phyloP scores from a whole-genome alignment of 2,113 vertebrate species.

The Oreochromis tanganicae region DNA sequence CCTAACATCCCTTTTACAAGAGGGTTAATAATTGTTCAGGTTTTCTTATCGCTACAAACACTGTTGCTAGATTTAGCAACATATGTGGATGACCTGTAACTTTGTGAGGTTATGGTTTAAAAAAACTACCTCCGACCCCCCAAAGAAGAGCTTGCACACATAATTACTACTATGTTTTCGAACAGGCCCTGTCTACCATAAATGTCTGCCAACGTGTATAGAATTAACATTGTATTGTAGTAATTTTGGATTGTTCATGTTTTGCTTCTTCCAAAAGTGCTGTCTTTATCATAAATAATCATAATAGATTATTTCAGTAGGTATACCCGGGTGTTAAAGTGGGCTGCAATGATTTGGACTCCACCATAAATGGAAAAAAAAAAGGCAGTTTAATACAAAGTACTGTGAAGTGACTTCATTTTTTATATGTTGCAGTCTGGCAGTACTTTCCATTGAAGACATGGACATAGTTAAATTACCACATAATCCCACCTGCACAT shows the following conservation, averaged over 20 bases:
- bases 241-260: not conserved
- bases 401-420: not conserved
- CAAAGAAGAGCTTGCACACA: not conserved
- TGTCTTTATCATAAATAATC: not conserved
- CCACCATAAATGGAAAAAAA: not conserved
- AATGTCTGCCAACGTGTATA: too few species aligned
- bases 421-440: not conserved
- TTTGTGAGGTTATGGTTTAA: not conserved
- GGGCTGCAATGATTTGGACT: not conserved
- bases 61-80: not conserved
- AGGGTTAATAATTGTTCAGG: not conserved
- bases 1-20: not conserved
- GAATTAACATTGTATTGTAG: not conserved
- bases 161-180: fast-evolving
- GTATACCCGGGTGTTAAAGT: not conserved
- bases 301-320: not conserved
- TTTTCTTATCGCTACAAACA: not conserved
- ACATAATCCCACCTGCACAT: not conserved
- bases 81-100: not conserved
- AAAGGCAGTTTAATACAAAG: not conserved
- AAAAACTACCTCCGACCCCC: not conserved
- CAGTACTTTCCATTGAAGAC: not conserved
- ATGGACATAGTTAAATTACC: not conserved
- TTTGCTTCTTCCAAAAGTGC: not conserved
- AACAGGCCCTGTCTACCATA: not conserved